Conservation (phyloP, 2,888 invertebrate genomes). For the Machimus atricapillus region DNA sequence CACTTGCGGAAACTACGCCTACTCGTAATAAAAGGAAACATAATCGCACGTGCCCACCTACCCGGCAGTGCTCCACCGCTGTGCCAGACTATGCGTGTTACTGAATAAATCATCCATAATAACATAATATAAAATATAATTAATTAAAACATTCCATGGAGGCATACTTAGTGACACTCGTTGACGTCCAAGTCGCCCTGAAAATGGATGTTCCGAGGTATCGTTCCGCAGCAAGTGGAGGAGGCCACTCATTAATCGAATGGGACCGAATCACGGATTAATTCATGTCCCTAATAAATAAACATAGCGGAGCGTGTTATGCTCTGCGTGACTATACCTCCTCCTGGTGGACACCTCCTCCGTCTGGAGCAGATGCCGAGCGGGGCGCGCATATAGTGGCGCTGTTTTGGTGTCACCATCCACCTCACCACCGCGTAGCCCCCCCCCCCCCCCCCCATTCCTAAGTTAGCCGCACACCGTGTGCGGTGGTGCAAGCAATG, state of each 20-base stretch:
- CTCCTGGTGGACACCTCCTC: not conserved
- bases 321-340: constrained; percentile 6
- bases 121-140: constrained; percentile 29
- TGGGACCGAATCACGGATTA: constrained; percentile 29
- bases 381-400: not conserved
- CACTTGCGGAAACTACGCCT: not conserved
- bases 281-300: constrained; percentile 43
- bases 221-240: not conserved
- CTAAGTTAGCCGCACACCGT: not conserved
- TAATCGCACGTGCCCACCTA: not conserved
- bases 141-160: constrained; percentile 38
- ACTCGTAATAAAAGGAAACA: not conserved
- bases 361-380: not conserved
- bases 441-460: no score
- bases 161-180: constrained; percentile 35
- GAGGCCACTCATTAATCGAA: constrained; percentile 18
- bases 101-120: constrained; percentile 26
- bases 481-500: not conserved
- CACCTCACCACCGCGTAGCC: not conserved
- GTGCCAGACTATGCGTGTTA: not conserved
- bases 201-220: not conserved
- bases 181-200: constrained; percentile 24
- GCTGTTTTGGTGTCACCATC: not conserved
- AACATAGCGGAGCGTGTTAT: constrained; percentile 8
- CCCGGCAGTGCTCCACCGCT: not conserved